Percentiles rank a stretch among this genome's conserved stretches.
phyloP scores from a whole-genome alignment of 2,888 invertebrate genomes.

The Pseudococcus viburni region DNA sequence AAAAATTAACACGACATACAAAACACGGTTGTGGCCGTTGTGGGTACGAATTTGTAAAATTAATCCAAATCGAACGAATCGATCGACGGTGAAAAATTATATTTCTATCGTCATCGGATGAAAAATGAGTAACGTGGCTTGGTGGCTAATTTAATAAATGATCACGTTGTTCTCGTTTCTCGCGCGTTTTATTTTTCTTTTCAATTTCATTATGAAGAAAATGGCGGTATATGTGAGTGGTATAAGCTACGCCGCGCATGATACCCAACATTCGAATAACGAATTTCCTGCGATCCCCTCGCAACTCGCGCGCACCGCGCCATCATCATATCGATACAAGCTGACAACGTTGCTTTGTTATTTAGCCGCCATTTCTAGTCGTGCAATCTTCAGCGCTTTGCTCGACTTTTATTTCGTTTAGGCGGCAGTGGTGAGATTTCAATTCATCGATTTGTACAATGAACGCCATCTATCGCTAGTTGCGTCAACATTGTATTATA shows the following conservation, averaged over 20 bases:
- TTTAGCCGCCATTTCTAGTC: neutral
- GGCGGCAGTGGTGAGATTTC: neutral
- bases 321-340: neutral
- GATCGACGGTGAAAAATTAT: too few relatives aligned
- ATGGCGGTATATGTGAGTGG: neutral
- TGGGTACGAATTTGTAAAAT: too few relatives aligned
- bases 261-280: neutral
- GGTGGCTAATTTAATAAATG: too few relatives aligned
- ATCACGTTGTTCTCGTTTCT: too few relatives aligned
- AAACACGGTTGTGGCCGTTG: too few relatives aligned
- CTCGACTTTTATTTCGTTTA: neutral
- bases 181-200: too few relatives aligned
- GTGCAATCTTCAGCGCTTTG: neutral
- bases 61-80: too few relatives aligned
- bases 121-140: too few relatives aligned
- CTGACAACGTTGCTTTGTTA: conserved; percentile 37
- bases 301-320: neutral
- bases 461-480: neutral
- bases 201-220: neutral
- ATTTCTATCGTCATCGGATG: too few relatives aligned
- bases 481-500: neutral
- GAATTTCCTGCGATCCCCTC: neutral
- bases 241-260: neutral
- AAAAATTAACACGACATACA: too few relatives aligned
- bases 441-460: neutral